phyloP scores from a whole-genome alignment of 2,888 invertebrate species.

The Muscina levida region DNA sequence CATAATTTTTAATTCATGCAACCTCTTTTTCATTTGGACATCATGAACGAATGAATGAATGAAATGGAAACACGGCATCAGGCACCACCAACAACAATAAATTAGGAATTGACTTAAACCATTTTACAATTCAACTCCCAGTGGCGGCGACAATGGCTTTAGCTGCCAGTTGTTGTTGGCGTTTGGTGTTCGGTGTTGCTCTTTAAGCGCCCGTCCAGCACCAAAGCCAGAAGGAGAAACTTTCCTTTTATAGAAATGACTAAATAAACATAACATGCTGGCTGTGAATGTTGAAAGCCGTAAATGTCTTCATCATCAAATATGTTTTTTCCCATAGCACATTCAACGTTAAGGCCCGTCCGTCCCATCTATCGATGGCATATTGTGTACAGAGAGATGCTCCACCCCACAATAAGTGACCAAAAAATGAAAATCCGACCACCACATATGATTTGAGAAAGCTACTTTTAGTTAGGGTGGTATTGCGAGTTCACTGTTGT shows the following conservation, averaged over 20 bases:
- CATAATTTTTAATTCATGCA: conserved; percentile 55
- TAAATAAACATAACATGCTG: conserved; percentile 41
- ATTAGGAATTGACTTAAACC: conserved; percentile 32
- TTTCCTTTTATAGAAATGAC: conserved; percentile 49
- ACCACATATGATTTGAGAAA: conserved; percentile 52
- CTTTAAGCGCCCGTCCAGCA: not conserved
- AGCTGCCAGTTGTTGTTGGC: not conserved
- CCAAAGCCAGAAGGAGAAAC: conserved; percentile 28
- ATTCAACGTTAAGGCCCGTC: not conserved
- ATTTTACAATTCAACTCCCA: conserved; percentile 34
- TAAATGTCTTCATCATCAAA: conserved; percentile 54
- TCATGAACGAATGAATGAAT: not conserved
- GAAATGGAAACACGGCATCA: conserved; percentile 3
- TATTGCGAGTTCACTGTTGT: no score
- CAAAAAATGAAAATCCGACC: conserved; percentile 50
- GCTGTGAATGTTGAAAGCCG: conserved; percentile 48
- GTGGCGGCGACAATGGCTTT: conserved; percentile 3
- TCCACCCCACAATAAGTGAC: conserved; percentile 59
- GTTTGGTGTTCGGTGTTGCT: conserved; percentile 20
- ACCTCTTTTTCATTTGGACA: conserved; percentile 46
- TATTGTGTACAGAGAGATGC: conserved; percentile 14
- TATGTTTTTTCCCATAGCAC: conserved; percentile 47
- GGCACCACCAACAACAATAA: conserved; percentile 13
- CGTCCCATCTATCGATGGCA: conserved; percentile 19
- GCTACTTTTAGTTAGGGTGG: no score